Evolutionary conservation across 2,888 invertebrate genomes (phyloP).

Genomic region (Leptinotarsa juncta): DNA sequence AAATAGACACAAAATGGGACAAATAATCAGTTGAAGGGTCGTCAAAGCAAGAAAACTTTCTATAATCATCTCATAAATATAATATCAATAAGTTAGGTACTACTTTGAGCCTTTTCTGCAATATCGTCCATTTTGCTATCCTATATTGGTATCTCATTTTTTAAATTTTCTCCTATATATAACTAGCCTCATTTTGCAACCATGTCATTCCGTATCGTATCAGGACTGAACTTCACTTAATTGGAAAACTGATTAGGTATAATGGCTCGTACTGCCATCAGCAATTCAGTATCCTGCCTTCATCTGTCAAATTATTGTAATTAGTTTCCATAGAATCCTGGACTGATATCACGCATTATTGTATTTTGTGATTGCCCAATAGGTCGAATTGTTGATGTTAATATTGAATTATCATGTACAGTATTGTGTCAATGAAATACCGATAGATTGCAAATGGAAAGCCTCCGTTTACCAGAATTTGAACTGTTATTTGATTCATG

Average conservation of each 20-base stretch:
- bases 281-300: constrained; percentile 20
- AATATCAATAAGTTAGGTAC: no score
- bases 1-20: no score
- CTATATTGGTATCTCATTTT: no score
- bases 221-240: background rate
- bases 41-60: no score
- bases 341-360: constrained; percentile 43
- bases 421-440: constrained; percentile 29
- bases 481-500: background rate
- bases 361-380: constrained; percentile 51
- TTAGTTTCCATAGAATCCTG: constrained; percentile 31
- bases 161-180: no score
- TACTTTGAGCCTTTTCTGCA: no score
- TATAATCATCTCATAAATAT: no score
- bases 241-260: constrained; percentile 13
- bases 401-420: constrained; percentile 44
- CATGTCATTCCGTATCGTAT: background rate
- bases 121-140: no score
- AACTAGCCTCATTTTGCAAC: background rate
- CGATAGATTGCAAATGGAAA: constrained; percentile 38
- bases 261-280: constrained; percentile 10
- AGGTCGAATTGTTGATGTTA: constrained; percentile 52
- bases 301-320: constrained; percentile 14
- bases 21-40: no score
- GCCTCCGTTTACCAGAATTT: constrained; percentile 12